Conservation (phyloP, 1,140 invertebrate species). For the Drosophila parvula region DNA sequence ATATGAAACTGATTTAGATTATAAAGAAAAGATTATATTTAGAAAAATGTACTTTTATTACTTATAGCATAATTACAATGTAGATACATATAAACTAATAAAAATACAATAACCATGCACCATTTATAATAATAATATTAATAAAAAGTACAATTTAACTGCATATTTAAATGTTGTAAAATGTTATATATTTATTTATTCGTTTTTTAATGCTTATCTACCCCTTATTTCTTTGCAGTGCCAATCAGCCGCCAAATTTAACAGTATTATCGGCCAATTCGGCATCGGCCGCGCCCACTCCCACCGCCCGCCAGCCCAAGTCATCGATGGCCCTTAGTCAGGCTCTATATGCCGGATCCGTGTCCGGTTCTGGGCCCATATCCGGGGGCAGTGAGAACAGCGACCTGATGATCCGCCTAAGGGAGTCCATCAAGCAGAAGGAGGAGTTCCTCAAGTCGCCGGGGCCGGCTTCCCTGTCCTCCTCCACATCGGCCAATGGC, state of each 20-base stretch:
- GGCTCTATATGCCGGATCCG: constrained; percentile 52
- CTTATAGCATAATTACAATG: too few relatives aligned
- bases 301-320: constrained; percentile 63
- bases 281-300: constrained; percentile 55
- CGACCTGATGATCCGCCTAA: constrained; percentile 85
- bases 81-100: too few relatives aligned
- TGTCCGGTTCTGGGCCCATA: constrained; percentile 6
- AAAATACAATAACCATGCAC: background rate
- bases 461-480: constrained; percentile 75
- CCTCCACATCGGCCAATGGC: constrained; percentile 47
- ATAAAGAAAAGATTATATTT: too few relatives aligned
- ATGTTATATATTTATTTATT: too few relatives aligned
- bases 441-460: constrained; percentile 93
- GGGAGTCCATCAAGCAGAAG: constrained; percentile 93
- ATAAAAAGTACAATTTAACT: too few relatives aligned
- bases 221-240: constrained; percentile 43
- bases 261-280: constrained; percentile 78
- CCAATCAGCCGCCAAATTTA: constrained; percentile 80
- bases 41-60: too few relatives aligned
- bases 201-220: background rate
- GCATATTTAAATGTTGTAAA: background rate
- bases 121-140: background rate
- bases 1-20: background rate
- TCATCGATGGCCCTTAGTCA: constrained; percentile 52
- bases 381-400: constrained; percentile 65